Conservation (phyloP, 2,797 vertebrate species). For the Falco rusticolus region DNA sequence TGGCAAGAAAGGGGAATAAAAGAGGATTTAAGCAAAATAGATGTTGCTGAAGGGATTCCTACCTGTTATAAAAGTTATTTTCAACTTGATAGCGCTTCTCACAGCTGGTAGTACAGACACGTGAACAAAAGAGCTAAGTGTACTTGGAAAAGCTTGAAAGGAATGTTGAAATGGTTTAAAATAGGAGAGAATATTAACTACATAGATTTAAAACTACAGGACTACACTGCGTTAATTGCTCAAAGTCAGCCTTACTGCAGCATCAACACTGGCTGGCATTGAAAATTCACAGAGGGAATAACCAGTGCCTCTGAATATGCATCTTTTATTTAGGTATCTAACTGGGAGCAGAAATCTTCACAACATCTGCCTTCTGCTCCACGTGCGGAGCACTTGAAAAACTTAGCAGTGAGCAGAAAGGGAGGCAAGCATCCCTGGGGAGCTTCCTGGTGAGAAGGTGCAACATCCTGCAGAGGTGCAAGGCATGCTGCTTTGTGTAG, state of each 20-base stretch:
- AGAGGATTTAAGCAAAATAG: background rate
- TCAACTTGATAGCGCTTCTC: background rate
- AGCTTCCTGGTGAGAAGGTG: background rate
- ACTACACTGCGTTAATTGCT: background rate
- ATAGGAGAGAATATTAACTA: background rate
- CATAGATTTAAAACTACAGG: background rate
- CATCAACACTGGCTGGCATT: rapidly evolving
- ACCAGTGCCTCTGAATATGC: background rate
- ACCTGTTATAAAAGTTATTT: background rate
- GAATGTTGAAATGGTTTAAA: background rate
- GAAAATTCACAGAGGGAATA: background rate
- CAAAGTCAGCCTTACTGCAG: background rate
- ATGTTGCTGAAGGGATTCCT: background rate
- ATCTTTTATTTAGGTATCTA: background rate
- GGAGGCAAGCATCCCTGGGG: background rate
- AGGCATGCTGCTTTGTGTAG: background rate
- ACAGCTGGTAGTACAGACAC: background rate
- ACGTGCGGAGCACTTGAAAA: rapidly evolving
- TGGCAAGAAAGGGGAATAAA: background rate
- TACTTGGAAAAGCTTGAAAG: background rate
- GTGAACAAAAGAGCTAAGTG: background rate
- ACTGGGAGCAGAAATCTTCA: background rate
- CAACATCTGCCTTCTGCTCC: background rate
- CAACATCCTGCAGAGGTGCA: background rate
- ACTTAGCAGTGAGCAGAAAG: background rate